Conservation (phyloP, 2,113 vertebrate genomes). For the Gobiocypris rarus region DNA sequence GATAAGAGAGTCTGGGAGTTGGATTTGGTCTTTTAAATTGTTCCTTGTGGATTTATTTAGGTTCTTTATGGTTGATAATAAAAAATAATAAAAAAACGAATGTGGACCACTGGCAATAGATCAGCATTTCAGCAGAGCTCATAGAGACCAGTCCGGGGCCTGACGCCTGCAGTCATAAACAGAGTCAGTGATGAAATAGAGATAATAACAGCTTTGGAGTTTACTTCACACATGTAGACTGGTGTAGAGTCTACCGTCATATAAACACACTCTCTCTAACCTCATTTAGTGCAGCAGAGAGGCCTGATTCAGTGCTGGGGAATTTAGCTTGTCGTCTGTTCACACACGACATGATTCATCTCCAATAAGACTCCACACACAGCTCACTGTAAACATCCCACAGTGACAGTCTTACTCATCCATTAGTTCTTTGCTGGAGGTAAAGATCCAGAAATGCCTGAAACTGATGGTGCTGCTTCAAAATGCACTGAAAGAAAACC, state of each 20-base stretch:
- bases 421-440: constrained; percentile 18
- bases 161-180: not conserved
- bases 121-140: not conserved
- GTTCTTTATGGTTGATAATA: constrained; percentile 1
- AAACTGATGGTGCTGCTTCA: not conserved
- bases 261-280: constrained; percentile 24
- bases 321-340: constrained; percentile 10
- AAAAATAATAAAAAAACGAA: not conserved
- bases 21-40: not conserved
- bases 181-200: constrained; percentile 5
- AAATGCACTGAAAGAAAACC: not conserved
- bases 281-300: constrained; percentile 18
- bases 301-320: constrained; percentile 15
- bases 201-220: constrained; percentile 17
- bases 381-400: not conserved
- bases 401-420: constrained; percentile 21
- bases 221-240: not conserved
- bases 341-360: constrained; percentile 23
- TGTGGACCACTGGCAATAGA: not conserved
- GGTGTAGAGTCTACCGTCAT: not conserved
- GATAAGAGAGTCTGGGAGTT: not conserved
- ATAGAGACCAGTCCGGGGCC: not conserved
- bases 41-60: not conserved
- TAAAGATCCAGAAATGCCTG: not conserved
- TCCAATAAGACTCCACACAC: constrained; percentile 36